A percentile compares a stretch with the other conserved stretches of the same genome.
Evolutionary conservation across 2,888 invertebrate species (phyloP).

Genomic region (Gnatocerus cornutus): DNA sequence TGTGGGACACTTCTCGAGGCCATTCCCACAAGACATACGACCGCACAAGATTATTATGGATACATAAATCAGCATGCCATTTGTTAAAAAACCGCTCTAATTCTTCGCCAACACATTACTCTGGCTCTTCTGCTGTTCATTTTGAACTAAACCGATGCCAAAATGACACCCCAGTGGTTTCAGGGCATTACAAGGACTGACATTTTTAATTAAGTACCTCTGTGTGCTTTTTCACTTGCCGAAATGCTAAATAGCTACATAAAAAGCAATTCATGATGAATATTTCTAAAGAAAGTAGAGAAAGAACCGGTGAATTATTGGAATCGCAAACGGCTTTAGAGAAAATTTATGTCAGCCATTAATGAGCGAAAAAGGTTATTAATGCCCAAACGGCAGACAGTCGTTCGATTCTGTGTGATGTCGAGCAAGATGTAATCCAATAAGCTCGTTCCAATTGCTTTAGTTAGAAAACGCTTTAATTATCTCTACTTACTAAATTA

Average conservation of each 20-base stretch:
- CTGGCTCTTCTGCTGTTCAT: conserved; percentile 41
- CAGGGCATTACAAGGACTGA: conserved; percentile 21
- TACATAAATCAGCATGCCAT: conserved; percentile 41
- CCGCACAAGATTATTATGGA: conserved; percentile 38
- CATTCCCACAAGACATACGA: conserved; percentile 34
- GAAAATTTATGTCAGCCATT: conserved; percentile 49
- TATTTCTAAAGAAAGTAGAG: conserved; percentile 32
- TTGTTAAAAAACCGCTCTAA: conserved; percentile 36
- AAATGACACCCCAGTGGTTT: conserved; percentile 45
- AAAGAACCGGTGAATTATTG: conserved; percentile 44
- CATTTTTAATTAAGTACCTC: conserved; percentile 38
- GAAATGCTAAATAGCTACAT: conserved; percentile 13
- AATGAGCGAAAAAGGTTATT: conserved; percentile 48
- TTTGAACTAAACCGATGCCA: conserved; percentile 48
- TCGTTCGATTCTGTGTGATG: conserved; percentile 49
- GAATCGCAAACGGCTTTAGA: conserved; percentile 41
- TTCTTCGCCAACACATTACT: conserved; percentile 48
- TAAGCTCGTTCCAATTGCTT: conserved; percentile 51
- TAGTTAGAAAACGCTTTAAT: conserved; percentile 51
- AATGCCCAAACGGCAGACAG: conserved; percentile 48
- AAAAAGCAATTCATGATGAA: conserved; percentile 31
- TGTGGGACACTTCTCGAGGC: conserved; percentile 16
- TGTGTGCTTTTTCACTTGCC: conserved; percentile 11
- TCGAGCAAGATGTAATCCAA: conserved; percentile 51
- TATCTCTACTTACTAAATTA: conserved; percentile 50